A percentile compares a stretch with the other conserved stretches of the same genome.
Evolutionary conservation across 2,797 vertebrate genomes (phyloP).

Genomic region (Oophaga sylvatica): DNA sequence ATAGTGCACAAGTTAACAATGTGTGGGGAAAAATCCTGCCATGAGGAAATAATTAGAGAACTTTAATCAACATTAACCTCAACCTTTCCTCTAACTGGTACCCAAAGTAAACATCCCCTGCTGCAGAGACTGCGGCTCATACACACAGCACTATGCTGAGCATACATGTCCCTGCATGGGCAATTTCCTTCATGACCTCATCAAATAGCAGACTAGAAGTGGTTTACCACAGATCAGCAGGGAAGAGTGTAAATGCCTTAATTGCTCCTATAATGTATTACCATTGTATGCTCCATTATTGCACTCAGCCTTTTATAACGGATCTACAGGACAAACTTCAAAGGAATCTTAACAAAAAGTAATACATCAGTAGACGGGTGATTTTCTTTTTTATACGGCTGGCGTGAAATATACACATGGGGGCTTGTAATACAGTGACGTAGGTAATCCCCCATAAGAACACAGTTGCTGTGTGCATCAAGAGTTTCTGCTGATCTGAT

Average conservation of each 20-base stretch:
- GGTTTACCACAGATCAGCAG: conserved; percentile 57
- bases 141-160: conserved; percentile 29
- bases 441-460: neutral
- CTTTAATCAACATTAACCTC: conserved; percentile 50
- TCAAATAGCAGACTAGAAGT: conserved; percentile 43
- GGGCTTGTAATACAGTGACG: neutral
- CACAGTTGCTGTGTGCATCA: neutral
- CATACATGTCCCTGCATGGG: conserved; percentile 41
- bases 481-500: too few relatives aligned
- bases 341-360: neutral
- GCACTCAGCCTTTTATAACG: conserved; percentile 18
- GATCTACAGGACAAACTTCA: conserved; percentile 3
- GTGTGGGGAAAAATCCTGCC: conserved; percentile 34
- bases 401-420: neutral
- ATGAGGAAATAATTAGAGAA: conserved; percentile 43
- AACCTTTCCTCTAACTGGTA: conserved; percentile 4
- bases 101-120: conserved; percentile 45
- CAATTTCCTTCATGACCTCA: conserved; percentile 54
- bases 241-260: conserved; percentile 53
- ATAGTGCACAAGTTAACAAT: conserved; percentile 36
- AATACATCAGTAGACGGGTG: neutral
- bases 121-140: conserved; percentile 4
- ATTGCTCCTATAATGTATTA: conserved; percentile 44
- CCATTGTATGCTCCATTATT: conserved; percentile 7
- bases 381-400: neutral